Evolutionary conservation across 2,888 invertebrate genomes (phyloP).

Genomic region (Iselma pallidipennis): DNA sequence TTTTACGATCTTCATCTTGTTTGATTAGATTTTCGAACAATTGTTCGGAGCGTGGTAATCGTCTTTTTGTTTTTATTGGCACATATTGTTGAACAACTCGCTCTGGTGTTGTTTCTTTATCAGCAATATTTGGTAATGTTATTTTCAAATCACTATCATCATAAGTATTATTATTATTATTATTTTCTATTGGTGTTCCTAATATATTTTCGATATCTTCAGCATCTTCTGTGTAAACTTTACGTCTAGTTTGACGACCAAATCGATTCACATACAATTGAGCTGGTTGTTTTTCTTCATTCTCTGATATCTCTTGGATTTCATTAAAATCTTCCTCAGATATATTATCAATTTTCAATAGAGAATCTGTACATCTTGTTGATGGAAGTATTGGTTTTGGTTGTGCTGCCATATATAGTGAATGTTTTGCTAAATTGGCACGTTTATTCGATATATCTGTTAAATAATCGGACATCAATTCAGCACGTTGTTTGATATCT

Average conservation of each 20-base stretch:
- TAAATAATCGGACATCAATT: constrained; percentile 4
- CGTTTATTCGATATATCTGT: not conserved
- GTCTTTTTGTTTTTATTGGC: not conserved
- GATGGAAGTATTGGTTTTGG: constrained; percentile 7
- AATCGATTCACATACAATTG: not conserved
- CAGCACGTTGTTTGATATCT: not conserved
- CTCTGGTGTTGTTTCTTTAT: not conserved
- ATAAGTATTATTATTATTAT: not conserved
- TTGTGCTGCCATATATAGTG: constrained; percentile 4
- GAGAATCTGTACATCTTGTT: not conserved
- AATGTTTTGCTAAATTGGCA: constrained; percentile 1
- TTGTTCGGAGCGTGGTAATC: not conserved
- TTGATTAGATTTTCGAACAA: constrained; percentile 2
- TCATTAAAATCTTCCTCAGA: not conserved
- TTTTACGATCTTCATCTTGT: not conserved
- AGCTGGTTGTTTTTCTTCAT: not conserved
- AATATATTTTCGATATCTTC: constrained; percentile 3
- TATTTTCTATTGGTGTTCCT: not conserved
- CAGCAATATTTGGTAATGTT: not conserved
- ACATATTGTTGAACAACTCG: not conserved
- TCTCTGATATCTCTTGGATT: not conserved
- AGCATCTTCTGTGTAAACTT: constrained; percentile 12
- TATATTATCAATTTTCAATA: not conserved
- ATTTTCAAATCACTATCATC: constrained; percentile 6
- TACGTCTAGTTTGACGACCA: constrained; percentile 11